Percentiles rank a stretch among this genome's conserved stretches.
phyloP scores from a whole-genome alignment of 2,888 invertebrate genomes.

The Microctonus aethiopoides region DNA sequence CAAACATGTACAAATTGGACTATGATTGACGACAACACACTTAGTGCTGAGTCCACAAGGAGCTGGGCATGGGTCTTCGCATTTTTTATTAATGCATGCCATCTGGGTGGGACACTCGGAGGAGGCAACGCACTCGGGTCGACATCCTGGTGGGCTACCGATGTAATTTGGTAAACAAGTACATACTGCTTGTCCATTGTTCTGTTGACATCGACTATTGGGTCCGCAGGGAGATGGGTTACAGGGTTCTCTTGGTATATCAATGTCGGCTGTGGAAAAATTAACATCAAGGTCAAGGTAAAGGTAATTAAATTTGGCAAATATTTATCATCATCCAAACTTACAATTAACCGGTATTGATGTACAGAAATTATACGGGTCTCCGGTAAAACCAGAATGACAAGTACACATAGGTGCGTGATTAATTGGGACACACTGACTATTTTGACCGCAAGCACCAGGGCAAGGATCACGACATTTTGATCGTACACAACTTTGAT shows the following conservation, averaged over 20 bases:
- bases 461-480: constrained; percentile 81
- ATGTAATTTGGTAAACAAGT: constrained; percentile 78
- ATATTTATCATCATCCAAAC: constrained; percentile 15
- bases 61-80: constrained; percentile 85
- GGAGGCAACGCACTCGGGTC: constrained; percentile 81
- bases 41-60: constrained; percentile 81
- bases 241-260: constrained; percentile 67
- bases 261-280: constrained; percentile 28
- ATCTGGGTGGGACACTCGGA: constrained; percentile 80
- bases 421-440: constrained; percentile 67
- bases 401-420: constrained; percentile 67
- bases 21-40: constrained; percentile 84
- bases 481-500: constrained; percentile 77
- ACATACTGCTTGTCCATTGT: constrained; percentile 79
- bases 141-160: constrained; percentile 81
- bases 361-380: constrained; percentile 49
- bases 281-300: not conserved
- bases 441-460: constrained; percentile 73
- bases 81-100: constrained; percentile 83
- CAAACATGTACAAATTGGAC: constrained; percentile 82
- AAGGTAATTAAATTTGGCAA: not conserved
- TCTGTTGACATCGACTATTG: constrained; percentile 80
- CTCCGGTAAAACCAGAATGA: constrained; percentile 57
- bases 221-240: constrained; percentile 81
- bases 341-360: constrained; percentile 34